phyloP scores from a whole-genome alignment of 2,888 invertebrate genomes.

The Stramonita haemastoma region DNA sequence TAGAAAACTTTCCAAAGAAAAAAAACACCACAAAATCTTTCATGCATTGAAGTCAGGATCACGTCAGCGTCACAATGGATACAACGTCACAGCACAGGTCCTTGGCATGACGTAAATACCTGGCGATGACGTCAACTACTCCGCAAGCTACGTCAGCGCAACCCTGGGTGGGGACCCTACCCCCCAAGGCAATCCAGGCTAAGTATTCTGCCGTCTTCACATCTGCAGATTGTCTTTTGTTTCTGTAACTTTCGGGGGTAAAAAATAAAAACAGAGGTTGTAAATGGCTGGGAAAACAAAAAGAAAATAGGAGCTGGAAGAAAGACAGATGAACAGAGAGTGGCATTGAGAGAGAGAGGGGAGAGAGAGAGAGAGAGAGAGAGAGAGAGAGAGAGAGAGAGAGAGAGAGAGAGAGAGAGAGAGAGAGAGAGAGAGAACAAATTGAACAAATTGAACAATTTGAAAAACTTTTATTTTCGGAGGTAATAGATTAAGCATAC shows the following conservation, averaged over 20 bases:
- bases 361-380: neutral
- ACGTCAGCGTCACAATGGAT: neutral
- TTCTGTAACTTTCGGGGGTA: constrained; percentile 47
- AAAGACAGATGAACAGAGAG: neutral
- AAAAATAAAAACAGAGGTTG: neutral
- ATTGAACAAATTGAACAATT: no score
- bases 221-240: constrained; percentile 59
- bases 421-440: neutral
- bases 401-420: neutral
- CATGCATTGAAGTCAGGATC: neutral
- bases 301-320: neutral
- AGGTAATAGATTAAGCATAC: no score
- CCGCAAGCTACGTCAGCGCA: constrained; percentile 58
- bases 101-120: neutral
- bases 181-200: constrained; percentile 59
- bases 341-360: neutral
- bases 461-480: no score
- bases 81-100: constrained; percentile 2
- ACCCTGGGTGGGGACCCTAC: constrained; percentile 48
- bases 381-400: neutral
- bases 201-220: constrained; percentile 57
- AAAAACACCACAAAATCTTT: neutral
- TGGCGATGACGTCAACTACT: constrained; percentile 53
- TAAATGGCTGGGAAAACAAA: no score
- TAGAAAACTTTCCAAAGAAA: neutral